Percentiles rank a stretch among this genome's conserved stretches.
These are phyloP conservation scores for Drosophila formosana DNA, from an alignment of 2,888 invertebrate genomes.

Conservation along the genomic window DNA sequence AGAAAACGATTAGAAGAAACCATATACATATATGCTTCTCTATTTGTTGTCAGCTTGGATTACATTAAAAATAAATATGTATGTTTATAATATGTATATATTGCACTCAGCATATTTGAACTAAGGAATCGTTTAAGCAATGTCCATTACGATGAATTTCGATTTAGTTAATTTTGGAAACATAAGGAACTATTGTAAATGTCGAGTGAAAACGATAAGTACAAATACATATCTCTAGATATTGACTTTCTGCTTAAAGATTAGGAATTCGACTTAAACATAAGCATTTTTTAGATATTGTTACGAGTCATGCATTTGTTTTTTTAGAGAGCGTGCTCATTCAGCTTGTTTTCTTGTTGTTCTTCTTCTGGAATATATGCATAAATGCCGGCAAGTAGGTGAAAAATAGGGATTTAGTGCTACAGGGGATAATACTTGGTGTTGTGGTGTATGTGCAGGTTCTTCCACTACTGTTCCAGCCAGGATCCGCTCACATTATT, in stretches of 20 bases:
- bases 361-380: constrained; percentile 29
- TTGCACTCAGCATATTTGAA: constrained; percentile 46
- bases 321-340: constrained; percentile 61
- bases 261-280: constrained; percentile 56
- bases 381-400: constrained; percentile 37
- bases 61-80: constrained; percentile 29
- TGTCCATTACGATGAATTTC: constrained; percentile 21
- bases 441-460: background rate
- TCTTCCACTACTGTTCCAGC: constrained; percentile 89
- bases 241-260: constrained; percentile 61
- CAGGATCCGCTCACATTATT: constrained; percentile 92
- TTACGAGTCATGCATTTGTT: constrained; percentile 45
- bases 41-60: background rate
- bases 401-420: constrained; percentile 32
- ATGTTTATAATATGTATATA: constrained; percentile 29
- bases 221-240: constrained; percentile 34
- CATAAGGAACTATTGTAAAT: constrained; percentile 57
- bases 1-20: constrained; percentile 25
- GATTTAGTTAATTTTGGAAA: constrained; percentile 33
- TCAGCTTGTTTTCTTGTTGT: constrained; percentile 43
- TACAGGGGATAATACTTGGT: constrained; percentile 35
- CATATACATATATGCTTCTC: background rate
- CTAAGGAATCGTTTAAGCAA: constrained; percentile 25
- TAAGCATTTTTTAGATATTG: constrained; percentile 44
- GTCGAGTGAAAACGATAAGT: constrained; percentile 19